Conservation (phyloP, 2,888 invertebrate species). For the Drosophila melanosoma region DNA sequence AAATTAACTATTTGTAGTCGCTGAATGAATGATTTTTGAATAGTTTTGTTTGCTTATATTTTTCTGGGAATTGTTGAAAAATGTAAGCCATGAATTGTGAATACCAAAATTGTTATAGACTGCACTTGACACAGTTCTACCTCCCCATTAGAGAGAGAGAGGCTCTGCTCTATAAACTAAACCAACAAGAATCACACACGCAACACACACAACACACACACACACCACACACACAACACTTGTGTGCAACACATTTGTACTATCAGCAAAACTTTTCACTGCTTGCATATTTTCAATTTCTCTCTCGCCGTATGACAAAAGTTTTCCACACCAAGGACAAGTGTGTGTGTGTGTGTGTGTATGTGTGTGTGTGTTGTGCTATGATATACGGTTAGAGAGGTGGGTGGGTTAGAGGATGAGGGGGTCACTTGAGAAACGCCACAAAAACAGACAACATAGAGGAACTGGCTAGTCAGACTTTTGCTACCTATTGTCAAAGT, state of each 20-base stretch:
- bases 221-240: constrained; percentile 16
- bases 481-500: constrained; percentile 53
- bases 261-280: constrained; percentile 64
- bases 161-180: constrained; percentile 34
- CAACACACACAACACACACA: constrained; percentile 16
- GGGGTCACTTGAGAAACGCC: constrained; percentile 23
- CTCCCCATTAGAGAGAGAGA: constrained; percentile 8
- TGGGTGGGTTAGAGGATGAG: no score
- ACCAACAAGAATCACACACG: constrained; percentile 37
- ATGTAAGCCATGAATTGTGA: constrained; percentile 29
- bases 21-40: not conserved
- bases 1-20: no score
- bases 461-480: not conserved
- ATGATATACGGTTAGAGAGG: constrained; percentile 52
- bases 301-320: constrained; percentile 59
- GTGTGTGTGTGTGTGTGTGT: constrained; percentile 36
- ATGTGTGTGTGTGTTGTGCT: constrained; percentile 28
- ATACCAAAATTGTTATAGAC: constrained; percentile 26
- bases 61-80: constrained; percentile 41
- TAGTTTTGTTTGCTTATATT: not conserved
- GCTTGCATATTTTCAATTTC: constrained; percentile 77
- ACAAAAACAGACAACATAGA: not conserved
- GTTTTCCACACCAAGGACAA: constrained; percentile 76
- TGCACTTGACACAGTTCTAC: constrained; percentile 71
- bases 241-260: constrained; percentile 26